Conservation (phyloP, 2,113 vertebrate species). For the Hystrix brachyura region DNA sequence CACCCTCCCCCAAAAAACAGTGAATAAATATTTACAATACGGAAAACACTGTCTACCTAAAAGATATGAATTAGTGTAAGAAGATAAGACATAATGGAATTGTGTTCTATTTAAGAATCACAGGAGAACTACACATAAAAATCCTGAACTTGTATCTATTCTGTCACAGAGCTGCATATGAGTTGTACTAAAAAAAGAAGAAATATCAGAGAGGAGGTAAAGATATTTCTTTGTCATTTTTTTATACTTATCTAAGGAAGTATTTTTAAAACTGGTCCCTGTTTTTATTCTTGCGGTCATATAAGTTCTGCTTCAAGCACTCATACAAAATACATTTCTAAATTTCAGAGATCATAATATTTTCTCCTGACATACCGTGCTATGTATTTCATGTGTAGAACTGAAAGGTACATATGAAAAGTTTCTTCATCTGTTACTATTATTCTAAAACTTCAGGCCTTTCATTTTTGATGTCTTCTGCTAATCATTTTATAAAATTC, state of each 20-base stretch:
- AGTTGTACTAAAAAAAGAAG: background rate
- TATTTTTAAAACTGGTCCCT: background rate
- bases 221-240: background rate
- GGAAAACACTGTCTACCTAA: background rate
- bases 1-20: background rate
- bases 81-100: background rate
- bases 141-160: background rate
- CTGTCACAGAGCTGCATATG: background rate
- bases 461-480: background rate
- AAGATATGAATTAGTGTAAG: background rate
- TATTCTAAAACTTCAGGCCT: background rate
- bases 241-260: background rate
- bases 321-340: background rate
- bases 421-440: background rate
- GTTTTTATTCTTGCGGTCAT: background rate
- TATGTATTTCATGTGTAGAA: background rate
- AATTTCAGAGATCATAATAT: background rate
- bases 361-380: background rate
- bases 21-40: background rate
- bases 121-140: background rate
- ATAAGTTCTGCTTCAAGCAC: background rate
- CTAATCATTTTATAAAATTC: background rate
- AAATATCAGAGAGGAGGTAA: background rate
- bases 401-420: background rate
- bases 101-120: background rate